phyloP scores from a whole-genome alignment of 2,888 invertebrate species.

The Caprella mutica region DNA sequence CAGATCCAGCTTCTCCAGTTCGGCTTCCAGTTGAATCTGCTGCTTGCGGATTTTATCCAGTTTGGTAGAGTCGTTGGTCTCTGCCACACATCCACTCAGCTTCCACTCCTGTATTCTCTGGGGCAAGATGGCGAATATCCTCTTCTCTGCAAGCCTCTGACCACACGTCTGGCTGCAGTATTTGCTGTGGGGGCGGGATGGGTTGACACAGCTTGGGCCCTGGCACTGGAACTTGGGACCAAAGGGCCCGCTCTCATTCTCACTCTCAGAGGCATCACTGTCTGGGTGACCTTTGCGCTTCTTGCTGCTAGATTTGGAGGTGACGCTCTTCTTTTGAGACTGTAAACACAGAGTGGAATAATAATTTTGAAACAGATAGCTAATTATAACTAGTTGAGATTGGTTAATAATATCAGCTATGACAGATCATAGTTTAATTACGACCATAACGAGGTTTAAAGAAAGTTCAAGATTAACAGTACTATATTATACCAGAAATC shows the following conservation, averaged over 20 bases:
- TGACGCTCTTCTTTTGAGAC: too few species aligned
- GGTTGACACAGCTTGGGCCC: constrained; percentile 73
- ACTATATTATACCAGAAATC: too few species aligned
- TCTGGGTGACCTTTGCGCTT: constrained; percentile 41
- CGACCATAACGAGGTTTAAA: too few species aligned
- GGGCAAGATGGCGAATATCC: constrained; percentile 68
- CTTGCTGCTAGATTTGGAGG: too few species aligned
- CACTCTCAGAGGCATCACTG: constrained; percentile 35
- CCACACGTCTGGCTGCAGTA: constrained; percentile 92
- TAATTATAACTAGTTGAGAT: too few species aligned
- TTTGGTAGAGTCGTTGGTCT: constrained; percentile 58
- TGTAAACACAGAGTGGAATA: too few species aligned
- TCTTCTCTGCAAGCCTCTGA: constrained; percentile 67
- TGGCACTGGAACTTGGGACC: constrained; percentile 57
- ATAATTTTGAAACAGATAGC: too few species aligned
- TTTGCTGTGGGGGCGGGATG: constrained; percentile 69
- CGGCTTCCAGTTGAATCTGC: constrained; percentile 62
- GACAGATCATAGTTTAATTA: too few species aligned
- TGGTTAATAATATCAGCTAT: too few species aligned
- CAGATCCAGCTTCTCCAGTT: constrained; percentile 47
- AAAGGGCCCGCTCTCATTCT: neutral
- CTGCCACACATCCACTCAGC: constrained; percentile 69
- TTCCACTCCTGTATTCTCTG: constrained; percentile 90
- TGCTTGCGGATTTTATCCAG: constrained; percentile 60
- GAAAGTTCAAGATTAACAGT: too few species aligned